These are phyloP conservation scores for Mastomys coucha DNA, from an alignment of 2,113 vertebrate species.

Conservation along the genomic window DNA sequence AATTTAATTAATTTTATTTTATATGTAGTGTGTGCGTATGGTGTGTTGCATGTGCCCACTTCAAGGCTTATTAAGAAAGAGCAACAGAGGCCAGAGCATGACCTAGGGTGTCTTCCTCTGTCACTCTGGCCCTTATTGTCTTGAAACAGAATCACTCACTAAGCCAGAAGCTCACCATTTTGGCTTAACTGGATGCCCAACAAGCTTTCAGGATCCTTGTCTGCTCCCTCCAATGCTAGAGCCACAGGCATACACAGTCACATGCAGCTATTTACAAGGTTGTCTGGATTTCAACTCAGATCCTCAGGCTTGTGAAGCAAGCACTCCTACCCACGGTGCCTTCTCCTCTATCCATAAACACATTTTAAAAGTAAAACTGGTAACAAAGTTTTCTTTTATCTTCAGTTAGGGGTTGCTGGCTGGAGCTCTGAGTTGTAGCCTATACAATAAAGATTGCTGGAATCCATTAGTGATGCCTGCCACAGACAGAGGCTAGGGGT, in stretches of 20 bases:
- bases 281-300: too few species aligned
- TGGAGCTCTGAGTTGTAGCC: neutral
- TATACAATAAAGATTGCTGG: neutral
- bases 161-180: neutral
- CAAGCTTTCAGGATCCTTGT: neutral
- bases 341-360: neutral
- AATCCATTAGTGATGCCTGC: conserved; percentile 36
- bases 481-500: neutral
- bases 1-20: too few species aligned
- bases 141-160: neutral
- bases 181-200: neutral
- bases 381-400: neutral
- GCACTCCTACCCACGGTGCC: too few species aligned
- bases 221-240: neutral
- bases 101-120: neutral
- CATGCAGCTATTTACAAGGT: neutral
- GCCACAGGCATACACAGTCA: neutral
- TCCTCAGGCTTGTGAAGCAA: neutral
- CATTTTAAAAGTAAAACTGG: neutral
- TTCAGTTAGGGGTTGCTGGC: neutral
- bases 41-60: neutral
- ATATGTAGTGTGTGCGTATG: neutral
- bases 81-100: neutral
- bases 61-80: neutral
- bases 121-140: neutral